phyloP scores from a whole-genome alignment of 2,113 vertebrate species.

The Neomonachus schauinslandi region DNA sequence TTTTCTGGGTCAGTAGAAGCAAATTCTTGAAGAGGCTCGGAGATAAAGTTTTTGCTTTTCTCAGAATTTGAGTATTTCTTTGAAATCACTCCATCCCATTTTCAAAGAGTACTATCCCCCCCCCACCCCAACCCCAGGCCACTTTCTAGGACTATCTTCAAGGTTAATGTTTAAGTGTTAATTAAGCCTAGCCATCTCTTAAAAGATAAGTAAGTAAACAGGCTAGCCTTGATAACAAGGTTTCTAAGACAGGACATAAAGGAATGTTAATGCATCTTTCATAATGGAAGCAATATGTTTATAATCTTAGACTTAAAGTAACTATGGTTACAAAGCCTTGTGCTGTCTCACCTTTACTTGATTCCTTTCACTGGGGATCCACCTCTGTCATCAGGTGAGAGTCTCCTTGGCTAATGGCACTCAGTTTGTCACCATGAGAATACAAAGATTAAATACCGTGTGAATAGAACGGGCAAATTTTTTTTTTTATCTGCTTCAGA shows the following conservation, averaged over 20 bases:
- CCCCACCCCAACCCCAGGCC: no score
- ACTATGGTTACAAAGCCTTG: conserved; percentile 74
- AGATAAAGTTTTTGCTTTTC: conserved; percentile 17
- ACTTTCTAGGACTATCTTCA: conserved; percentile 54
- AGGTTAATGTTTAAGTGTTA: conserved; percentile 80
- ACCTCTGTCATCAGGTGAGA: conserved; percentile 65
- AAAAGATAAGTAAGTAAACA: conserved; percentile 74
- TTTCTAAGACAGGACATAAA: conserved; percentile 70
- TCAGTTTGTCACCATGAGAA: conserved; percentile 60
- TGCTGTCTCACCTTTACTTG: conserved; percentile 40
- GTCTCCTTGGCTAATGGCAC: conserved; percentile 68
- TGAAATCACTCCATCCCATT: neutral
- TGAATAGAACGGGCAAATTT: conserved; percentile 70
- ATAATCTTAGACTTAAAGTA: conserved; percentile 71
- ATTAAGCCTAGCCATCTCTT: conserved; percentile 78
- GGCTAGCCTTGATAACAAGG: neutral
- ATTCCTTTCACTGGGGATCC: conserved; percentile 72
- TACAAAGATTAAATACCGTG: conserved; percentile 68
- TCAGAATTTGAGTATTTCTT: neutral
- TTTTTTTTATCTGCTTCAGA: conserved; percentile 75
- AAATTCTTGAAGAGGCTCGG: neutral
- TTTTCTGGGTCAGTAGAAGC: neutral
- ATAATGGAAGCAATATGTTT: conserved; percentile 59
- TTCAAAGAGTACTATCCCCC: neutral
- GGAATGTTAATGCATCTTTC: conserved; percentile 77